phyloP scores from a whole-genome alignment of 2,888 invertebrate species.

The Ophion ventricosus region DNA sequence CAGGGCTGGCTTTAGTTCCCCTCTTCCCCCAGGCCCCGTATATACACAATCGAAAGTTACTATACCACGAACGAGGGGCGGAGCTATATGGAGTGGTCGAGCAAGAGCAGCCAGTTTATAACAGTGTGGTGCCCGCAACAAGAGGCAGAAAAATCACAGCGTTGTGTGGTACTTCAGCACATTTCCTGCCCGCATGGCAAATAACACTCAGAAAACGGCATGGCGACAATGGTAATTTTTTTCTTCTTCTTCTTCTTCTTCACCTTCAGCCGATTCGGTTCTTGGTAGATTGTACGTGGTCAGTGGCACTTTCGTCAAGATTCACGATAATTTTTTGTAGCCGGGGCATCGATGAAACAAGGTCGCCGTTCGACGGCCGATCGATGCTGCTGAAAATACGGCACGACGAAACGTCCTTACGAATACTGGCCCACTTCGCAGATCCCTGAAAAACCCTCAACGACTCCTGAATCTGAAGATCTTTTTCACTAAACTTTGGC shows the following conservation, averaged over 20 bases:
- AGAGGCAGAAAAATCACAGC: constrained; percentile 55
- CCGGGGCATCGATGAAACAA: not conserved
- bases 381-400: not conserved
- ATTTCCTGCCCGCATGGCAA: constrained; percentile 59
- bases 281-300: not conserved
- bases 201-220: constrained; percentile 19
- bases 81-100: constrained; percentile 68
- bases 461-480: not conserved
- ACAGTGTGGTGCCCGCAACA: constrained; percentile 52
- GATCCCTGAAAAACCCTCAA: not conserved
- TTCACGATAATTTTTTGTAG: not conserved
- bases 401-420: not conserved
- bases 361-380: not conserved
- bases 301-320: not conserved
- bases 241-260: not conserved
- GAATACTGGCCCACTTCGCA: no score
- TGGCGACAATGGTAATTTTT: not conserved
- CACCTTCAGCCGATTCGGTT: not conserved
- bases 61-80: constrained; percentile 74
- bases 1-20: constrained; percentile 78
- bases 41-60: constrained; percentile 78
- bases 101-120: constrained; percentile 55
- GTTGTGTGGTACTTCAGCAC: constrained; percentile 47
- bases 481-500: not conserved
- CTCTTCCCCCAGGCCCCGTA: constrained; percentile 40